These are phyloP conservation scores for Smutsia temminckii DNA, from an alignment of 2,797 vertebrate genomes.

Conservation along the genomic window DNA sequence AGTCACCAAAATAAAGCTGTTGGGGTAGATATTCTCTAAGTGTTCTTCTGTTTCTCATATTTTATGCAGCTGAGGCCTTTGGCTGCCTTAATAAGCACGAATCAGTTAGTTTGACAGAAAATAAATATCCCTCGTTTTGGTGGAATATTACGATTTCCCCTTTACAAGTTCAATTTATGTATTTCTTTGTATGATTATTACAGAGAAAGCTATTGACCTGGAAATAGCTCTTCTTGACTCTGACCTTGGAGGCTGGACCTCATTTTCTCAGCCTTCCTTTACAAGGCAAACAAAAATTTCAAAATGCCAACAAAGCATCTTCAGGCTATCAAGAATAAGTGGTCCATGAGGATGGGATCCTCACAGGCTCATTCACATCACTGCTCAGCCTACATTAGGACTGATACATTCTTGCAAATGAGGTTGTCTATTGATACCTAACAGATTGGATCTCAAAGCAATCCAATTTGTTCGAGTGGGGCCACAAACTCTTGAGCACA, in stretches of 20 bases:
- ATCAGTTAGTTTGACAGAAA: slow-evolving; percentile 19
- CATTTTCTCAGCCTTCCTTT: background rate
- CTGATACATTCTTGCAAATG: background rate
- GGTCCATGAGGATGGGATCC: background rate
- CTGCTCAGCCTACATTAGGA: background rate
- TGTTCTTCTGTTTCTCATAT: background rate
- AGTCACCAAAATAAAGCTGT: background rate
- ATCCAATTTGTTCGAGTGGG: slow-evolving; percentile 39
- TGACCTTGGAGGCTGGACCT: background rate
- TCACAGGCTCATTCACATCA: background rate
- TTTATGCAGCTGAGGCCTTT: background rate
- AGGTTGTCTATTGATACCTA: background rate
- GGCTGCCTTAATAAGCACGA: background rate
- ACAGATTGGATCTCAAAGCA: slow-evolving; percentile 14
- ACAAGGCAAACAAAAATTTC: slow-evolving; percentile 6
- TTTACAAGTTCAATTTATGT: background rate
- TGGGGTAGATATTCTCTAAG: background rate
- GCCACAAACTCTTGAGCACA: slow-evolving; percentile 18
- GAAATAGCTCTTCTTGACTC: background rate
- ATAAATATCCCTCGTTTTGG: background rate
- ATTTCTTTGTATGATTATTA: background rate
- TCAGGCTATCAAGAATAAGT: background rate
- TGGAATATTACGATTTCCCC: background rate
- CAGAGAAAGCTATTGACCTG: background rate
- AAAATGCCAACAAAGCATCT: background rate